Evolutionary conservation across 2,888 invertebrate genomes (phyloP).

Genomic region (Microctonus hyperodae): DNA sequence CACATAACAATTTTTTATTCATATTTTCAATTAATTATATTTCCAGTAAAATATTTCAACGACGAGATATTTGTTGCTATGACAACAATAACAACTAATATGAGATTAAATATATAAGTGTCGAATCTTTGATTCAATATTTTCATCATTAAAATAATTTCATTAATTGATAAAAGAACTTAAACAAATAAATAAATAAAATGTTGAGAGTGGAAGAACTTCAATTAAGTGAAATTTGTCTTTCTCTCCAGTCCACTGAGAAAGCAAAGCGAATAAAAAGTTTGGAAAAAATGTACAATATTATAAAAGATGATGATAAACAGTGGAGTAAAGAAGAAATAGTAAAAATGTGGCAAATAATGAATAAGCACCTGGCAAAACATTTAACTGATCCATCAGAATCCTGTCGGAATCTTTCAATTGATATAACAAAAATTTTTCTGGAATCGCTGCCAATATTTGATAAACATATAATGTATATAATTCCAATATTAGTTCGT

Average conservation of each 20-base stretch:
- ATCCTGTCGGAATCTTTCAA: constrained; percentile 69
- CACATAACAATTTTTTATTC: not conserved
- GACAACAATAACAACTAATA: constrained; percentile 5
- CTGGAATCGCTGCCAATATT: constrained; percentile 69
- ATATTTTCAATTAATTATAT: not conserved
- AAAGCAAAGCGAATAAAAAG: constrained; percentile 68
- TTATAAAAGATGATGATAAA: constrained; percentile 62
- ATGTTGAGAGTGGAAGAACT: constrained; percentile 41
- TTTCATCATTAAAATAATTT: not conserved
- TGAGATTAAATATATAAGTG: no score
- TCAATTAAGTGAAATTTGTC: constrained; percentile 42
- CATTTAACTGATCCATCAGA: constrained; percentile 69
- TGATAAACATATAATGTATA: constrained; percentile 77
- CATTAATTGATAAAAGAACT: not conserved
- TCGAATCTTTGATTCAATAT: no score
- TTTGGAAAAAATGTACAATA: constrained; percentile 66
- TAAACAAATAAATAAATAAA: not conserved
- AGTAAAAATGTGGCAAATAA: constrained; percentile 61
- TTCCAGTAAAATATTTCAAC: not conserved
- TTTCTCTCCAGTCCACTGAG: constrained; percentile 68
- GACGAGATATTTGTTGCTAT: constrained; percentile 21
- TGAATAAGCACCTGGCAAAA: constrained; percentile 63
- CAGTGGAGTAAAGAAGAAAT: constrained; percentile 54
- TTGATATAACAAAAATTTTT: constrained; percentile 68
- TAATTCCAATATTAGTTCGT: constrained; percentile 78